Base-by-base conservation (phyloP, 2,797 vertebrate species). In the Channa striata region DNA sequence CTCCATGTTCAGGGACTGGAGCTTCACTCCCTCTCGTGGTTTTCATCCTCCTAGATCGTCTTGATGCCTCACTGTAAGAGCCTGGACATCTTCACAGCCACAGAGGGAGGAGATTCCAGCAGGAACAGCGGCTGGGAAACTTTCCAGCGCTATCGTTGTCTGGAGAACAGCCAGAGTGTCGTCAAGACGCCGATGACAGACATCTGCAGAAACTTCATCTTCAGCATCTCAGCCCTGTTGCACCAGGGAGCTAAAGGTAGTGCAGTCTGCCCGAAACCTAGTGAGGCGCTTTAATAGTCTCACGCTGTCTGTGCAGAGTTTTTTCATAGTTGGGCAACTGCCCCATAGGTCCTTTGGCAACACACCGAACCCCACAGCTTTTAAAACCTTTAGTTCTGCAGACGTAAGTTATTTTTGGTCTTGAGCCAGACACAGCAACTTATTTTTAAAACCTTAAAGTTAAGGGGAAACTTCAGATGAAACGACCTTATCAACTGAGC, bases 11-110 rank as follows among this genome's bases (percentile, higher is more conserved):
- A n/a, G 2, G 6, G 8, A 7, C 13, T 44, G n/a, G n/a, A n/a
- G n/a, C n/a, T 44, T n/a, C 16, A 6, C 6, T 48, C 20, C 20
- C 9, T 56, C 0, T 64, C 6, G 11, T 36, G 11, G 1, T 56
- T n/a, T 64, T 60, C 47, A 43, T 40, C 1, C 0, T 57, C 21
- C 51, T 78, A 99, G 98, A 96, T 99, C 12, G 96, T 99, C 72
- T 92, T 99, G 84, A 97, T 99, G 95, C 98, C 98, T 0, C 95
- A 97, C 93, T 98, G 97, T 85, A 97, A 95, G 81, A 98, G 95
- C 1, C 85, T 99, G 91, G 97, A 99, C 60, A 94, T 99, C 63
- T 99, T 99, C 90, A 94, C 94, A 0, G 92, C 94, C 66, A 95
- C 95, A 1, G 94, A 96, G 1, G 96, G 94, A 0, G 95, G 96